Percentiles rank a stretch among this genome's conserved stretches.
Evolutionary conservation across 2,888 invertebrate genomes (phyloP).

Genomic region (Bibio marci): DNA sequence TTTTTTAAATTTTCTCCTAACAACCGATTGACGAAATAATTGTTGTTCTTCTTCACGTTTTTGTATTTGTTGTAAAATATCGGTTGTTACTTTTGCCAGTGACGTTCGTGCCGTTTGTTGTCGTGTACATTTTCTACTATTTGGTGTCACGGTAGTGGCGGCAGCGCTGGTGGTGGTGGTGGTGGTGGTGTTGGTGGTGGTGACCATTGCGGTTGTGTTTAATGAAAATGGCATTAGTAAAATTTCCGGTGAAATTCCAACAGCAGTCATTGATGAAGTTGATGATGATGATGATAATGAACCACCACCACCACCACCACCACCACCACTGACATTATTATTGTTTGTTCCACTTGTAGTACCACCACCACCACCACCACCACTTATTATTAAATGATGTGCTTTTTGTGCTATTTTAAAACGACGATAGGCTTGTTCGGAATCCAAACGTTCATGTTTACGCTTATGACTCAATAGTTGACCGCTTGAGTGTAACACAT

Average conservation of each 20-base stretch:
- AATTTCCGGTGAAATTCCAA: too few species aligned
- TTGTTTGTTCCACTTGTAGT: constrained; percentile 2
- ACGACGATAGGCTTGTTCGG: constrained; percentile 40
- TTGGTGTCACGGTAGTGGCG: constrained; percentile 2
- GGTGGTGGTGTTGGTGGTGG: background rate
- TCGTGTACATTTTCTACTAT: too few species aligned
- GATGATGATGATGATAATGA: background rate
- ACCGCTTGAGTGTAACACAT: constrained; percentile 90
- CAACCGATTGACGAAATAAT: background rate
- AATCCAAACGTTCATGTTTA: constrained; percentile 89
- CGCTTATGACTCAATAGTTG: constrained; percentile 95
- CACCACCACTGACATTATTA: constrained; percentile 5
- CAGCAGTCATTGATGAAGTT: too few species aligned
- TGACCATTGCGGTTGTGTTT: background rate
- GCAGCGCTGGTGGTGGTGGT: constrained; percentile 1
- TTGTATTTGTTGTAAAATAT: constrained; percentile 7
- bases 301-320: background rate
- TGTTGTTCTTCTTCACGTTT: constrained; percentile 1
- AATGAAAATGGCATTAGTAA: background rate
- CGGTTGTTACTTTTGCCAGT: constrained; percentile 4
- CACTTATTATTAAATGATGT: constrained; percentile 13
- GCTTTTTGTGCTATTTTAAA: constrained; percentile 16
- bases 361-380: background rate
- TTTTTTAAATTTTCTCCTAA: constrained; percentile 1
- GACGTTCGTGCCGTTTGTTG: background rate